Base-by-base conservation (phyloP, 1,140 invertebrate species). In the Plutomurus gul region DNA sequence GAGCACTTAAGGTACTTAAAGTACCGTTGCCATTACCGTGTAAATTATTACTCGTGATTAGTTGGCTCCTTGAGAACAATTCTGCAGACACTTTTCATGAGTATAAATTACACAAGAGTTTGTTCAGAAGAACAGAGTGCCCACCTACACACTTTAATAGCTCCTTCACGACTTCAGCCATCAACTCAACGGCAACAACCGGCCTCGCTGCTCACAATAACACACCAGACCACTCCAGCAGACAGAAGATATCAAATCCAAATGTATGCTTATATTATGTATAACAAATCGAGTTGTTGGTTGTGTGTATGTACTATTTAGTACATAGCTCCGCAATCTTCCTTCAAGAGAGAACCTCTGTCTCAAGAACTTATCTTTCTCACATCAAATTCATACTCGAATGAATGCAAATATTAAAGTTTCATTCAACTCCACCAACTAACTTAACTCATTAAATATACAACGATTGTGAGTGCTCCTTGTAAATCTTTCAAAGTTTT, bases 1-100 rank as follows among this genome's bases (percentile, higher is more conserved):
- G 65, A 65, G 75, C 56, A 77, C 75, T 77, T 77, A 77, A 25
- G 56, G 56, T 43, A 77, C 75, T 77, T 77, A 77, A 77, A 77
- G 60, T 65, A 65, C 75, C 33, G 70, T 77, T 77, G 51, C 56
- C 75, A 46, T 60, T 60, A 51, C 56, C 39, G 75, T 77, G 75
- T 77, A 77, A 77, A 77, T 77, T 77, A 77, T 77, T 39, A 49
- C 75, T 56, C 70, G 75, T 70, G 75, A 77, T 77, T 77, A 77
- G 51, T 70, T 77, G 39, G 33, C 71, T 65, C 56, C 56, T 65
- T 65, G 56, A 65, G 56, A 65, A 65, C 56, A 65, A 65, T 65
- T 27, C 56, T 65, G 56, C 27, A 65, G 56, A 65, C 56, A 65
- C 56, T 65, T 65, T 25, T 30, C 56, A 33, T 65, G 56, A 65